A percentile compares a stretch with the other conserved stretches of the same genome.
Conservation (phyloP, 2,797 vertebrate species). For the Pseudotriccus pelzelni region DNA sequence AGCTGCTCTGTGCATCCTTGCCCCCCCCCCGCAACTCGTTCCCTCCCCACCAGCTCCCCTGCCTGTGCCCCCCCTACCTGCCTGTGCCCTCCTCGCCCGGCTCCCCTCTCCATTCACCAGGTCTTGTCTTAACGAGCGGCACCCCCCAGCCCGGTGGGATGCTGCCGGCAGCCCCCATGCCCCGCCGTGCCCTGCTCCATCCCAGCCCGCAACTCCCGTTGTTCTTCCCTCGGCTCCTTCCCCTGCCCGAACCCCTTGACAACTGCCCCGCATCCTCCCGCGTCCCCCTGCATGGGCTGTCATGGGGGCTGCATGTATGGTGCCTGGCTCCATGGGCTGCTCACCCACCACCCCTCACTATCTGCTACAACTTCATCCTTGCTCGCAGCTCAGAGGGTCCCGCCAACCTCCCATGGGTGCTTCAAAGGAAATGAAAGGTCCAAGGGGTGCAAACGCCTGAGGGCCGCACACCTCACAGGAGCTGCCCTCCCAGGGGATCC, state of each 20-base stretch:
- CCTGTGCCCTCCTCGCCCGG: too few species aligned
- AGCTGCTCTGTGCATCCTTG: too few species aligned
- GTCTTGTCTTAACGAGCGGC: not conserved
- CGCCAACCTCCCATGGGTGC: not conserved
- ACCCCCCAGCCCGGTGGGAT: not conserved
- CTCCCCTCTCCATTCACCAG: not conserved
- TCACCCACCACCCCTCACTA: fast-evolving
- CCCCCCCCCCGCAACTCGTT: too few species aligned
- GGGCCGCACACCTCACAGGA: fast-evolving
- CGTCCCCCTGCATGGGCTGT: not conserved
- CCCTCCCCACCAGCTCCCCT: too few species aligned
- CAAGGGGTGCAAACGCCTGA: fast-evolving
- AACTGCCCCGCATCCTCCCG: not conserved
- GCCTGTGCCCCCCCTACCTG: too few species aligned
- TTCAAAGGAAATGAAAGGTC: not conserved
- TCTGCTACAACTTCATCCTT: slow-evolving; percentile 11
- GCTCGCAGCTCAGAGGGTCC: not conserved
- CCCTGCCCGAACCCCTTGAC: slow-evolving; percentile 19
- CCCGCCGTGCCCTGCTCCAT: not conserved
- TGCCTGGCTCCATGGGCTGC: not conserved
- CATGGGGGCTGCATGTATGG: not conserved
- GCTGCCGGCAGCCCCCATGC: not conserved
- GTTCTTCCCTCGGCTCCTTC: slow-evolving; percentile 29
- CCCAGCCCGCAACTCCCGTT: slow-evolving; percentile 24
- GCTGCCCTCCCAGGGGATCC: fast-evolving